Base-by-base conservation (phyloP, 1,140 invertebrate species). In the Zaprionus nigranus region DNA sequence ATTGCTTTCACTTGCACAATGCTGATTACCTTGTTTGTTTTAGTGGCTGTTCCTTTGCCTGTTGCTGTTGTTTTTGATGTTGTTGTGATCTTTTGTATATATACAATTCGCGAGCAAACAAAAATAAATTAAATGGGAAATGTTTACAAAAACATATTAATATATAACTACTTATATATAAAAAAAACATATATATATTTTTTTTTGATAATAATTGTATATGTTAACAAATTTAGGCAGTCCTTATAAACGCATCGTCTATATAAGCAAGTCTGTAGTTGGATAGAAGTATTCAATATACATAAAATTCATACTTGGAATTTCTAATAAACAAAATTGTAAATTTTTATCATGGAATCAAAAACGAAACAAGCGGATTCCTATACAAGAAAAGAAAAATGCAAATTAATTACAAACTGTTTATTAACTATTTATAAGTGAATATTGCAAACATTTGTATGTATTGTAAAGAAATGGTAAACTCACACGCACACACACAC, bases 351-450 rank as follows among this genome's bases (percentile, higher is more conserved):
- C 60, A 78, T 81, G 69, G 71, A 69, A 66, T 54, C 69, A 76
- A 74, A 57, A 70, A 53, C 49, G 36, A 64, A 79, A 57, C 28
- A 56, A 65, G 54, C 59, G 65, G n/a, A 61, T 43, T 46, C 54
- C 57, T 36, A 75, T n/a, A 60, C 56, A 72, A 72, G 57, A 49
- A 49, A 60, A 57, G 57, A 53, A 57, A 43, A 71, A 62, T 65
- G 38, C 36, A 58, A 58, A 72, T 40, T 64, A 72, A 72, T 56
- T 46, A 63, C 38, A 70, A 66, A 61, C 15, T 72, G 79, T 73
- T 76, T 86, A 87, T 86, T 86, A 87, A 88, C 81, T 87, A 88
- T 84, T 88, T 88, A 68, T 88, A 88, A 81, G 85, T 69, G 56
- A 78, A 65, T 72, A 61, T 67, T 59, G 58, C 69, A 57, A 78